Conservation (phyloP, 2,888 invertebrate species). For the Neelides folsomi region DNA sequence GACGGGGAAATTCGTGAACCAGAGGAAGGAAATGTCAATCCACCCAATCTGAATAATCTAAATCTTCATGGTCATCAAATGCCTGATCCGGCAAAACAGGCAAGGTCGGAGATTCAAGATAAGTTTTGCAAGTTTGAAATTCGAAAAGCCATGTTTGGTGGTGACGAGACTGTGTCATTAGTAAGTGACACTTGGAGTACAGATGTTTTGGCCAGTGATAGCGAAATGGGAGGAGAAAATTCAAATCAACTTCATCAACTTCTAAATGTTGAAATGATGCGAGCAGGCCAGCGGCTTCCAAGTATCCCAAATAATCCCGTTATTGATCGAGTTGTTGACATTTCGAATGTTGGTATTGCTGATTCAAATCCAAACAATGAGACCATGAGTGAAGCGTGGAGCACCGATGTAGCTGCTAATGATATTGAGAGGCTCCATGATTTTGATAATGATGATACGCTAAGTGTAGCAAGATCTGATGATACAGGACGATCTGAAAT, state of each 20-base stretch:
- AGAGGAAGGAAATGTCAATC: slow-evolving; percentile 17
- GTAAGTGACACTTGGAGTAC: slow-evolving; percentile 99
- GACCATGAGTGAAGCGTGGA: slow-evolving; percentile 95
- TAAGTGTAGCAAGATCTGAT: slow-evolving; percentile 57
- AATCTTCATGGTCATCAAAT: slow-evolving; percentile 16
- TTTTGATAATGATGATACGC: slow-evolving; percentile 57
- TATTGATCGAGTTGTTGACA: slow-evolving; percentile 7
- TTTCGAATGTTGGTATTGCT: neutral
- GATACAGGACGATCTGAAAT: slow-evolving; percentile 52
- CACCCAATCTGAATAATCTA: slow-evolving; percentile 30
- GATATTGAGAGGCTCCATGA: slow-evolving; percentile 85
- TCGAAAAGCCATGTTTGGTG: slow-evolving; percentile 50
- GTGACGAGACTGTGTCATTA: slow-evolving; percentile 90
- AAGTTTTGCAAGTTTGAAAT: slow-evolving; percentile 98
- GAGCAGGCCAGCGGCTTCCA: neutral
- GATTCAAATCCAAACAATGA: slow-evolving; percentile 41
- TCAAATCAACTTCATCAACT: slow-evolving; percentile 8
- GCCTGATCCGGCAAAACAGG: slow-evolving; percentile 43
- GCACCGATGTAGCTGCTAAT: slow-evolving; percentile 85
- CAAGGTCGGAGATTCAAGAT: slow-evolving; percentile 89
- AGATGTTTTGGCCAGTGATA: slow-evolving; percentile 91
- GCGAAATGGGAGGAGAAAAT: slow-evolving; percentile 51
- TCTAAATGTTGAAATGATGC: neutral
- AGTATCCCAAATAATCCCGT: neutral
- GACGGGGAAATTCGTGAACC: neutral